These are phyloP conservation scores for Myxocyprinus asiaticus DNA, from an alignment of 2,113 vertebrate species.

Conservation along the genomic window DNA sequence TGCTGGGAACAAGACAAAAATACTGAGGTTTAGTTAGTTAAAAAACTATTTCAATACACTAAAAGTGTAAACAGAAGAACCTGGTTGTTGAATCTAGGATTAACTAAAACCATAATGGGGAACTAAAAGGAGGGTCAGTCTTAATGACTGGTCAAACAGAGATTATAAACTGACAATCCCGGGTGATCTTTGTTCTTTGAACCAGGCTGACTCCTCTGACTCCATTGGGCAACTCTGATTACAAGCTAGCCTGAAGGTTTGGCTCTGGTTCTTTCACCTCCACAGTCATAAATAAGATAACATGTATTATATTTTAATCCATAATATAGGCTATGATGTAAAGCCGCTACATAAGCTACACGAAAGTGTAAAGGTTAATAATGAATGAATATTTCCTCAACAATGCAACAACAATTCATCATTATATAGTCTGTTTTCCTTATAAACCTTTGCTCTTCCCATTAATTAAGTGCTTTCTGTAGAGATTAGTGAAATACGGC, in stretches of 20 bases:
- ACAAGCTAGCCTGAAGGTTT: neutral
- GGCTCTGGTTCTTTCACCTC: neutral
- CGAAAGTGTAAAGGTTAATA: neutral
- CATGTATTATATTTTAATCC: no score
- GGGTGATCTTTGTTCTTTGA: slow-evolving; percentile 6
- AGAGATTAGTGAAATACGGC: neutral
- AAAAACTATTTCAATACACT: neutral
- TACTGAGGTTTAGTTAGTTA: no score
- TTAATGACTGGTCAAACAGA: slow-evolving; percentile 21
- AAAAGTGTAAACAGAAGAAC: neutral
- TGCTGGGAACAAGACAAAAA: no score
- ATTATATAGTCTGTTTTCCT: neutral
- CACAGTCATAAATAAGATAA: neutral
- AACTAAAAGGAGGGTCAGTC: neutral
- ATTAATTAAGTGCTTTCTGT: neutral
- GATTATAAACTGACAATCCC: slow-evolving; percentile 16
- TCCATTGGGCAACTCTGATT: neutral
- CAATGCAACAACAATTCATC: neutral
- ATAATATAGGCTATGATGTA: no score
- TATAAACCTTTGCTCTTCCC: neutral
- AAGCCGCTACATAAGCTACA: neutral
- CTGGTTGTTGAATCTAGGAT: neutral
- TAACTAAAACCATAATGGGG: no score
- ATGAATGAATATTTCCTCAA: neutral
- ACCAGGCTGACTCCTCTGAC: neutral